A percentile compares a stretch with the other conserved stretches of the same genome.
Evolutionary conservation across 2,113 vertebrate genomes (phyloP).

Genomic region (Melanostigma gelatinosum): DNA sequence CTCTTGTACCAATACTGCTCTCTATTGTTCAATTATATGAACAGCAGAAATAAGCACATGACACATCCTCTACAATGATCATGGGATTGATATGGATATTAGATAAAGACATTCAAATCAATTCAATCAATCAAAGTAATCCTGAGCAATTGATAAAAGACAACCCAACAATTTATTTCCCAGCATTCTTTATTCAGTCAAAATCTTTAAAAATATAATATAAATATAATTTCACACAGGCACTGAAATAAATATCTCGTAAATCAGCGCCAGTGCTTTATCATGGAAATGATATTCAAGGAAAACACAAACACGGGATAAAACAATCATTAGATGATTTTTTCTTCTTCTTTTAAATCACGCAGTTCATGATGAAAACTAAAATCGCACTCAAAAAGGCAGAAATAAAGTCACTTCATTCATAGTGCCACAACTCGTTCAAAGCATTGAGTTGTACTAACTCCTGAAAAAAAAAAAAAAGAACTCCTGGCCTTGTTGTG

Average conservation of each 20-base stretch:
- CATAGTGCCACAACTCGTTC: neutral
- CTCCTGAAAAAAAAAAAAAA: neutral
- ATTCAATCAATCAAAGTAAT: neutral
- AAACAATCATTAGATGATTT: conserved; percentile 28
- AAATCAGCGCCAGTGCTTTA: conserved; percentile 42
- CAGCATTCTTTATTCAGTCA: conserved; percentile 72
- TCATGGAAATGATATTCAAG: conserved; percentile 41
- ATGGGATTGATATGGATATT: neutral
- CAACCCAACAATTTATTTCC: neutral
- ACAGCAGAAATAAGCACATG: neutral
- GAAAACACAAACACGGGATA: conserved; percentile 40
- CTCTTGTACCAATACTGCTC: conserved; percentile 31
- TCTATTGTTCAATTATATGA: conserved; percentile 12
- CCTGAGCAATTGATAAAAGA: neutral
- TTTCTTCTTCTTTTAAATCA: neutral
- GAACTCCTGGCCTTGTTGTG: conserved; percentile 24
- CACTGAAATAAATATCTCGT: conserved; percentile 59
- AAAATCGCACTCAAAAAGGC: conserved; percentile 25
- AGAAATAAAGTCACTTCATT: conserved; percentile 32
- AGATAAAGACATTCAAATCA: neutral
- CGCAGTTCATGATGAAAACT: conserved; percentile 26
- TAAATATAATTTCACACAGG: conserved; percentile 66
- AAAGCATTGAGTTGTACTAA: neutral
- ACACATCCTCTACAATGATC: neutral
- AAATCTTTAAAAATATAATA: conserved; percentile 67